A percentile compares a stretch with the other conserved stretches of the same genome.
These are phyloP conservation scores for Cryptocephalus moraei DNA, from an alignment of 2,888 invertebrate genomes.

Conservation along the genomic window DNA sequence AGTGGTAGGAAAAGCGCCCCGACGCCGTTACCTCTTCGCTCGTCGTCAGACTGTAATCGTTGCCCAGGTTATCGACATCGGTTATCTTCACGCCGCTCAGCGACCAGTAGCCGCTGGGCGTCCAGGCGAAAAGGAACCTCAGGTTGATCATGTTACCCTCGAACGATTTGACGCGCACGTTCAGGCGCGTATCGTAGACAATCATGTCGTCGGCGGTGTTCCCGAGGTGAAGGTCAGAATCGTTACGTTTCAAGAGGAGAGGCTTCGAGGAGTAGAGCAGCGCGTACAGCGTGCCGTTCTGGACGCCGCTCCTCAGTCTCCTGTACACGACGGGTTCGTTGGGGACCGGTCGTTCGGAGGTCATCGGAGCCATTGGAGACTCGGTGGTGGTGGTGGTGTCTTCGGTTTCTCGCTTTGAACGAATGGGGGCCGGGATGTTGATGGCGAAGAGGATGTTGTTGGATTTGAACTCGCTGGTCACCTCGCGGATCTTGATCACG, in stretches of 20 bases:
- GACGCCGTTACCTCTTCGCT: slow-evolving; percentile 28
- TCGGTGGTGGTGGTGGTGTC: slow-evolving; percentile 6
- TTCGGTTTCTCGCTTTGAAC: slow-evolving; percentile 11
- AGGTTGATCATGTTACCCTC: slow-evolving; percentile 28
- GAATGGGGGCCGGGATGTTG: slow-evolving; percentile 8
- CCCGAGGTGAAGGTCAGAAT: slow-evolving; percentile 18
- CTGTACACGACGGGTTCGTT: slow-evolving; percentile 27
- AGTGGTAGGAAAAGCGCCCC: slow-evolving; percentile 40
- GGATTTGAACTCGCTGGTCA: slow-evolving; percentile 5
- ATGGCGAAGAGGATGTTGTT: slow-evolving; percentile 14
- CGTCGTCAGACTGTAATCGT: slow-evolving; percentile 23
- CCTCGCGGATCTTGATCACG: slow-evolving; percentile 8
- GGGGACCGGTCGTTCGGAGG: background rate
- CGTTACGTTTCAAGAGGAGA: slow-evolving; percentile 23
- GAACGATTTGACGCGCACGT: slow-evolving; percentile 27
- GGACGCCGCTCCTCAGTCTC: slow-evolving; percentile 15
- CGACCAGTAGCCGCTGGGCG: slow-evolving; percentile 31
- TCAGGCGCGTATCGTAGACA: slow-evolving; percentile 25
- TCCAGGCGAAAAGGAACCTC: slow-evolving; percentile 30
- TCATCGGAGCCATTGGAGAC: background rate
- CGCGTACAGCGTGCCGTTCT: slow-evolving; percentile 19
- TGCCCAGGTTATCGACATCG: slow-evolving; percentile 12
- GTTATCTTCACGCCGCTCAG: slow-evolving; percentile 27
- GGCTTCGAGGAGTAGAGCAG: slow-evolving; percentile 30
- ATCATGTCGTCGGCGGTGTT: slow-evolving; percentile 20